These are phyloP conservation scores for Ovibos moschatus DNA, from an alignment of 2,113 vertebrate genomes.

Conservation along the genomic window DNA sequence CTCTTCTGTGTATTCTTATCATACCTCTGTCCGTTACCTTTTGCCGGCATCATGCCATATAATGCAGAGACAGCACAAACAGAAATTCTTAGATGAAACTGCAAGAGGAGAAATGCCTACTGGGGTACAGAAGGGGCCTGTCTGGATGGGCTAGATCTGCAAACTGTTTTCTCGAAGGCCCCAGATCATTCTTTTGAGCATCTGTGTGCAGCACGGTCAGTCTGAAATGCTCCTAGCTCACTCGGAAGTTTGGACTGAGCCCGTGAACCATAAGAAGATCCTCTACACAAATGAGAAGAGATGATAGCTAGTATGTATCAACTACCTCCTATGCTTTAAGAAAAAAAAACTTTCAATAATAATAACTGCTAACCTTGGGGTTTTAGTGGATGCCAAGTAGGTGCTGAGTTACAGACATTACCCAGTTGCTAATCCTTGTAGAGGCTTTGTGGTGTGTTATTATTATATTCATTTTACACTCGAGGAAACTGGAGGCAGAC, in stretches of 20 bases:
- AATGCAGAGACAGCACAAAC: neutral
- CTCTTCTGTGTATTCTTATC: neutral
- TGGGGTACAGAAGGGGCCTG: neutral
- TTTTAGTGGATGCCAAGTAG: neutral
- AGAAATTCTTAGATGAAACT: neutral
- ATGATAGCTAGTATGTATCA: neutral
- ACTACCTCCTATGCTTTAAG: neutral
- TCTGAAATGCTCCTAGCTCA: too few species aligned
- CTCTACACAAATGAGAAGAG: neutral
- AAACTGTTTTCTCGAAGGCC: neutral
- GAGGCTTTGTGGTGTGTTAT: neutral
- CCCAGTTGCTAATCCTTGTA: neutral
- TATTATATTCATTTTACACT: neutral
- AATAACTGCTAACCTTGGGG: neutral
- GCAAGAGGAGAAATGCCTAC: neutral
- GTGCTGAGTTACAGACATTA: neutral
- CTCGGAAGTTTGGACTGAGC: neutral
- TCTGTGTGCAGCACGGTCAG: neutral
- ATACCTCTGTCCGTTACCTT: neutral
- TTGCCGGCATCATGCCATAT: too few species aligned
- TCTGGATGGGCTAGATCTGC: neutral
- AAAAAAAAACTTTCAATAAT: neutral
- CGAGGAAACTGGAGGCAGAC: neutral
- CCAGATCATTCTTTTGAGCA: neutral
- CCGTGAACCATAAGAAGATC: neutral